A percentile compares a stretch with the other conserved stretches of the same genome.
Evolutionary conservation across 2,888 invertebrate species (phyloP).

Genomic region (Nemurella pictetii): DNA sequence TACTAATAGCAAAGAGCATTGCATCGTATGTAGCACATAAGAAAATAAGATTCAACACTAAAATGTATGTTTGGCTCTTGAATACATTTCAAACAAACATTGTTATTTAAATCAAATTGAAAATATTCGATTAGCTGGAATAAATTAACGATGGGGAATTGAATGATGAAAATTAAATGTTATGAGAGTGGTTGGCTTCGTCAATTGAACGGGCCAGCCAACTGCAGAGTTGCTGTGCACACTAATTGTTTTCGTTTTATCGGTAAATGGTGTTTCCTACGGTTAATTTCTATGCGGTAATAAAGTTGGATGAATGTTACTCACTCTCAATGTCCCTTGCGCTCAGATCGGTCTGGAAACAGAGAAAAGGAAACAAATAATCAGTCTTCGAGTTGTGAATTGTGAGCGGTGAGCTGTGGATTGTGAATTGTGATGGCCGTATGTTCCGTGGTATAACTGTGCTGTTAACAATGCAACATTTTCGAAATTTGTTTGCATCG

Average conservation of each 20-base stretch:
- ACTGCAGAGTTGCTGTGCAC: not conserved
- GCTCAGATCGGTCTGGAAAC: slow-evolving; percentile 43
- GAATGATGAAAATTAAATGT: not conserved
- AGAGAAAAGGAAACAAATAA: slow-evolving; percentile 13
- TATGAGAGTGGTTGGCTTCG: not conserved
- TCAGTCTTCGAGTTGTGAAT: not conserved
- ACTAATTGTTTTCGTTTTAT: too few species aligned
- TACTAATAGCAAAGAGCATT: not conserved
- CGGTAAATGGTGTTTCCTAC: not conserved
- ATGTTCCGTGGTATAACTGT: too few species aligned
- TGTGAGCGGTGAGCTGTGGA: too few species aligned
- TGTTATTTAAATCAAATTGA: not conserved
- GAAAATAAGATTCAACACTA: not conserved
- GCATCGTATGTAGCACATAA: not conserved
- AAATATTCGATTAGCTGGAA: not conserved
- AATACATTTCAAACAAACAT: slow-evolving; percentile 27
- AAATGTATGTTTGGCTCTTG: slow-evolving; percentile 27
- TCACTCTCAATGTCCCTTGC: slow-evolving; percentile 48
- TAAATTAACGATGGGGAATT: not conserved
- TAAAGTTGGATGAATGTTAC: slow-evolving; percentile 33
- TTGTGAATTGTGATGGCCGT: too few species aligned
- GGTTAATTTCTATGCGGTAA: not conserved
- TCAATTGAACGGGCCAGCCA: not conserved
- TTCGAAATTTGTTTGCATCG: not conserved
- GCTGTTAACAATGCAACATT: not conserved